These are phyloP conservation scores for Rhinopomastus cyanomelas DNA, from an alignment of 2,113 vertebrate species.

Conservation along the genomic window DNA sequence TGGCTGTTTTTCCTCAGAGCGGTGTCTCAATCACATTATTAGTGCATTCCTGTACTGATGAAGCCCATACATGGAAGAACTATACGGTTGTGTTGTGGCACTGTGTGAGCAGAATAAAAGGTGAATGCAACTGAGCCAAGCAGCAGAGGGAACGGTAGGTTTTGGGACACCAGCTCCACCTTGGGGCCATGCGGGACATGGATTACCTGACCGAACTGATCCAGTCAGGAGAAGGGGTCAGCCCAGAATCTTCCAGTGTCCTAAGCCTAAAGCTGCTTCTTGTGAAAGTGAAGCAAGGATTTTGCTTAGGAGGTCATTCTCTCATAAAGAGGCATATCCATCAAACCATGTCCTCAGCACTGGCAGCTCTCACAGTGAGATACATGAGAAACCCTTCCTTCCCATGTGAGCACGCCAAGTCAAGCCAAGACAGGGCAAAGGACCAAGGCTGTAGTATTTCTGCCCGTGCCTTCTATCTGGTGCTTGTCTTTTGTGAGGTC, in stretches of 20 bases:
- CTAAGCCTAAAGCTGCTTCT: neutral
- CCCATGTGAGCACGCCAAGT: neutral
- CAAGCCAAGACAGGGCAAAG: neutral
- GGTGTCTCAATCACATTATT: neutral
- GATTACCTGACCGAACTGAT: neutral
- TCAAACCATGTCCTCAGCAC: neutral
- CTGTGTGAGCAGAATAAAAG: neutral
- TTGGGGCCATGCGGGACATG: neutral
- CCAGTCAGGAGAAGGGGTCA: neutral
- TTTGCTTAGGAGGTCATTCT: neutral
- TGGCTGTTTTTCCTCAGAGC: neutral
- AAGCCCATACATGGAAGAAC: neutral
- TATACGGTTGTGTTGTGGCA: neutral
- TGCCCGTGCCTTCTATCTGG: neutral
- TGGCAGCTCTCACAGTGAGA: neutral
- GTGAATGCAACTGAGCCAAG: neutral
- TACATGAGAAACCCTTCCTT: neutral
- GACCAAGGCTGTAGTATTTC: neutral
- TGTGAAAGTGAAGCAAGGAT: neutral
- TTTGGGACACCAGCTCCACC: neutral
- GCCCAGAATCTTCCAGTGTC: neutral
- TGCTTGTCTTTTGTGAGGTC: neutral
- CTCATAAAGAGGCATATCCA: neutral
- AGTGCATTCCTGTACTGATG: neutral
- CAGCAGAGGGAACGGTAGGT: neutral